These are phyloP conservation scores for Prorops nasuta DNA, from an alignment of 1,140 invertebrate species.

Conservation along the genomic window DNA sequence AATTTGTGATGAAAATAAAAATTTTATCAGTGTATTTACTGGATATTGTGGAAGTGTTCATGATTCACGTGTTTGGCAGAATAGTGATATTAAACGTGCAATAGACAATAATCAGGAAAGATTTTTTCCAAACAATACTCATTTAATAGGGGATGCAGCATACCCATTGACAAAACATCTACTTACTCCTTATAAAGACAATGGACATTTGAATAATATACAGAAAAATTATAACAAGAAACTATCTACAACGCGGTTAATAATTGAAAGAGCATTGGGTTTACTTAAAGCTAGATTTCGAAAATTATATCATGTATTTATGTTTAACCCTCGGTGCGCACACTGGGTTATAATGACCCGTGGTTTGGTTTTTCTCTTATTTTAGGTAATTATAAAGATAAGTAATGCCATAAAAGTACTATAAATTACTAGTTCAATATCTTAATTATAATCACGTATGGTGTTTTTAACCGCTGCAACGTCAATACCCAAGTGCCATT, in stretches of 20 bases:
- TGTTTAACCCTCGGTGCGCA: too few relatives aligned
- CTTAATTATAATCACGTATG: too few relatives aligned
- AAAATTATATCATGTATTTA: neutral
- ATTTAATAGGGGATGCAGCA: constrained; percentile 24
- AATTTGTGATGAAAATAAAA: neutral
- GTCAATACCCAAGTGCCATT: too few relatives aligned
- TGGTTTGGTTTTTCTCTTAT: too few relatives aligned
- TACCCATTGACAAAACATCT: constrained; percentile 23
- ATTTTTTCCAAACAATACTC: constrained; percentile 15
- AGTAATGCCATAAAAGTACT: too few relatives aligned
- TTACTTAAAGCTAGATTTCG: neutral
- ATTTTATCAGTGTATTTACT: constrained; percentile 28
- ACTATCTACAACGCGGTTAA: neutral
- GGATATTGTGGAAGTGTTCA: constrained; percentile 28
- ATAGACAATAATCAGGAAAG: constrained; percentile 6
- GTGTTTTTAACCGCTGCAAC: too few relatives aligned
- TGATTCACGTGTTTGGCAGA: constrained; percentile 21
- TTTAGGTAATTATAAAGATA: too few relatives aligned
- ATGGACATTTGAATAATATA: too few relatives aligned
- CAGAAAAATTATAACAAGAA: neutral
- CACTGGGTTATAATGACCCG: too few relatives aligned
- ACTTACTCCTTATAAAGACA: constrained; percentile 25
- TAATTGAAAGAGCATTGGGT: constrained; percentile 9
- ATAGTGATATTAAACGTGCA: constrained; percentile 12
- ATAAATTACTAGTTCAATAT: too few relatives aligned